Evolutionary conservation across 2,113 vertebrate genomes (phyloP).

Genomic region (Thomomys bottae): DNA sequence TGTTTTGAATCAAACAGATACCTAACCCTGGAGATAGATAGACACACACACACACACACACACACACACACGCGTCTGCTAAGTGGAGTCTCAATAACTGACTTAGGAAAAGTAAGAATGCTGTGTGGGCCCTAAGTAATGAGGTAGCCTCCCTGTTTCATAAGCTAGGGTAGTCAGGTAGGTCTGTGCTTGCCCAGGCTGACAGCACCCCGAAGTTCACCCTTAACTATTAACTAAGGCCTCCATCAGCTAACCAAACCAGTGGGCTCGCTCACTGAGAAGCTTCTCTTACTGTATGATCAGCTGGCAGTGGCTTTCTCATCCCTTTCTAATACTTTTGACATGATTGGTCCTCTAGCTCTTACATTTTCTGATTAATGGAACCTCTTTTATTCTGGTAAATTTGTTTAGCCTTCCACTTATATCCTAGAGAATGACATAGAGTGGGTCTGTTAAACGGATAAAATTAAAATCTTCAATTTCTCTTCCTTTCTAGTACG

Average conservation of each 20-base stretch:
- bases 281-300: background rate
- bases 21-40: background rate
- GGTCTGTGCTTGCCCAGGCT: background rate
- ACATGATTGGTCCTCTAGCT: background rate
- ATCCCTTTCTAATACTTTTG: background rate
- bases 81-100: background rate
- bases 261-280: background rate
- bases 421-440: background rate
- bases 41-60: background rate
- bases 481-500: background rate
- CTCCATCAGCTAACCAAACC: background rate
- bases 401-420: background rate
- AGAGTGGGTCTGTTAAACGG: background rate
- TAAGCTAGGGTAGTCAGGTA: background rate
- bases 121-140: background rate
- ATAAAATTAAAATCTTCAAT: background rate
- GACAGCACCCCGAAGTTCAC: background rate
- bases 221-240: too few species aligned
- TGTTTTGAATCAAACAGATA: background rate
- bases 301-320: background rate
- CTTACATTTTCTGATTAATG: background rate
- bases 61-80: background rate
- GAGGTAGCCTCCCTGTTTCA: background rate
- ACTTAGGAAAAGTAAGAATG: background rate
- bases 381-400: background rate